phyloP scores from a whole-genome alignment of 2,888 invertebrate genomes.

The Copidosoma aretas region DNA sequence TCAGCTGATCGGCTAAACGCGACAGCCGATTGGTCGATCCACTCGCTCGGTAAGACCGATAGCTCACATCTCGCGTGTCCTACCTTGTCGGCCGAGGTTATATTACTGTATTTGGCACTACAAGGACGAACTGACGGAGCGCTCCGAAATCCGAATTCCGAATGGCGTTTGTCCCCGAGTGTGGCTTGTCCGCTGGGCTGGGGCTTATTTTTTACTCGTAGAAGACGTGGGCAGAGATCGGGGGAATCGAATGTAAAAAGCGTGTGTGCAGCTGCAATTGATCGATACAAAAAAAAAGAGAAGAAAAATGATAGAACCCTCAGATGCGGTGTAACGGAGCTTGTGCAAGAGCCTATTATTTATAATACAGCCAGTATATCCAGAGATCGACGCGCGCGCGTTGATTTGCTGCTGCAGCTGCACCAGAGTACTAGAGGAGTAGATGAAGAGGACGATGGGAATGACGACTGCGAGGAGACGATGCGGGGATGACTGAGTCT shows the following conservation, averaged over 20 bases:
- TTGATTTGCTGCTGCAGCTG: neutral
- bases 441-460: neutral
- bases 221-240: too few species aligned
- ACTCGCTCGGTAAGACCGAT: neutral
- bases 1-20: conserved; percentile 36
- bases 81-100: neutral
- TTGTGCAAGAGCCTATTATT: too few species aligned
- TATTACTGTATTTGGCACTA: neutral
- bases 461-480: conserved; percentile 1
- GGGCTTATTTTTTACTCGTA: too few species aligned
- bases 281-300: too few species aligned
- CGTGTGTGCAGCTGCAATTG: too few species aligned
- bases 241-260: too few species aligned
- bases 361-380: too few species aligned
- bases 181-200: too few species aligned
- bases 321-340: too few species aligned
- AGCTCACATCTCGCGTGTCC: neutral
- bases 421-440: neutral
- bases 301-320: too few species aligned
- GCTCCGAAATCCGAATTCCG: too few species aligned
- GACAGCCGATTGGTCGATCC: neutral
- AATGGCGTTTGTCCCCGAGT: too few species aligned
- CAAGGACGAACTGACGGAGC: neutral
- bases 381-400: neutral
- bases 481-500: conserved; percentile 4